These are phyloP conservation scores for Stegana nigrithorax DNA, from an alignment of 2,888 invertebrate genomes.

Conservation along the genomic window DNA sequence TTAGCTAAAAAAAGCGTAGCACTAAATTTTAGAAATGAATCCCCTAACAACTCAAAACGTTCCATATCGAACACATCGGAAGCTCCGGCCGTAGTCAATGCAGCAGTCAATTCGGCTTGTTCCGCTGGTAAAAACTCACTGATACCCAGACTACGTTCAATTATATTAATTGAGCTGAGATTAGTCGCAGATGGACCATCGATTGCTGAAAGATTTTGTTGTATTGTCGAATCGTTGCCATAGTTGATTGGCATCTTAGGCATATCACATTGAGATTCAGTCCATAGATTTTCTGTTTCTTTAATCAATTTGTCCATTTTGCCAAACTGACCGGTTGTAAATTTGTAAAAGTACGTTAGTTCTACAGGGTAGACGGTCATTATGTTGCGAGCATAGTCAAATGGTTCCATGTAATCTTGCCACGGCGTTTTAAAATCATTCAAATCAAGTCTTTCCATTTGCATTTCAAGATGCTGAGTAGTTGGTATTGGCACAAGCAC, in stretches of 20 bases:
- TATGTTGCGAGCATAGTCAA: conserved; percentile 75
- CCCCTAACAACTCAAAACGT: conserved; percentile 85
- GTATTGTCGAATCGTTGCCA: not conserved
- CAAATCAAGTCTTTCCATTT: conserved; percentile 31
- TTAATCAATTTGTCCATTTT: conserved; percentile 39
- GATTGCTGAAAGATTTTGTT: conserved; percentile 19
- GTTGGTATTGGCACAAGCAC: conserved; percentile 52
- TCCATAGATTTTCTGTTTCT: conserved; percentile 41
- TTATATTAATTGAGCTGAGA: conserved; percentile 40
- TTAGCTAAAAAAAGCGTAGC: conserved; percentile 77
- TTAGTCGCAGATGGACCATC: not conserved
- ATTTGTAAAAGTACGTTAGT: conserved; percentile 77
- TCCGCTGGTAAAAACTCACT: conserved; percentile 49
- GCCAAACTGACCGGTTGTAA: conserved; percentile 67
- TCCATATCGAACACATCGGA: conserved; percentile 83
- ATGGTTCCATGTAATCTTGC: conserved; percentile 72
- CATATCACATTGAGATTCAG: conserved; percentile 48
- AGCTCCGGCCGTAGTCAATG: conserved; percentile 76
- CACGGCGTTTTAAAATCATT: conserved; percentile 45
- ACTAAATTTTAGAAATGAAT: conserved; percentile 84
- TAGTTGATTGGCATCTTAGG: not conserved
- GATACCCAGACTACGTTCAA: conserved; percentile 42
- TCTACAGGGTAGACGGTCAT: conserved; percentile 74
- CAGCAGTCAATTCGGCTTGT: conserved; percentile 69
- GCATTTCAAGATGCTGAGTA: conserved; percentile 35